Base-by-base conservation (phyloP, 2,888 invertebrate genomes). In the Leptopilina myrica region DNA sequence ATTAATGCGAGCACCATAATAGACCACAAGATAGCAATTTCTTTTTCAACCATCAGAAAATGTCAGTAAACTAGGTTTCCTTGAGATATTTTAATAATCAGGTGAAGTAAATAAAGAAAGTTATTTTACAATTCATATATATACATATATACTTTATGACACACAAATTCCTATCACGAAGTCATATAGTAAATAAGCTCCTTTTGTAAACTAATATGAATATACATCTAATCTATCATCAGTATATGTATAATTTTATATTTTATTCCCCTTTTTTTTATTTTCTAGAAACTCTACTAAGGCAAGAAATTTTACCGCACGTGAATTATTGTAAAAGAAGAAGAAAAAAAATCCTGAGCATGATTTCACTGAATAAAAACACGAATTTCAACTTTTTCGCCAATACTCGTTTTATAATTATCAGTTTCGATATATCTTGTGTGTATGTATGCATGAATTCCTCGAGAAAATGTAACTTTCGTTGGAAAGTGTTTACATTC, bases 401-500 rank as follows among this genome's bases (percentile, higher is more conserved):
- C 69, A 69, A 26, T 69, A 69, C 69, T 53, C 69, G 69, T 69
- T 69, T 67, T 14, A 69, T 69, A 49, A 67, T 67, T 67, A 69
- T 69, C 69, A 26, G 69, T 69, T 53, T 49, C 53, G 53, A 69
- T 33, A 33, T 33, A 26, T 15, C 69, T 49, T 53, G 49, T 49
- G 12, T 20, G 49, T 11, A 49, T 49, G 11, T 49, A 11, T 12
- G 11, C 11, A 49, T 49, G 33, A 46, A 69, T 69, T 73, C 73
- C 33, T 5, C 56, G 56, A 5, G 56, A 73, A 33, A 73, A 56
- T 56, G 33, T 14, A 56, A 73, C 73, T 73, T 73, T 73, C 73
- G 33, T 53, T 73, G 56, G 53, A 73, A 73, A 73, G 56, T 73
- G 53, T 73, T 53, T 73, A 53, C 73, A 73, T 73, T 73, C 56